Evolutionary conservation across 2,113 vertebrate species (phyloP), one percentile per base, ranked within the genome.

Genomic region (Rhinichthys klamathensis): DNA sequence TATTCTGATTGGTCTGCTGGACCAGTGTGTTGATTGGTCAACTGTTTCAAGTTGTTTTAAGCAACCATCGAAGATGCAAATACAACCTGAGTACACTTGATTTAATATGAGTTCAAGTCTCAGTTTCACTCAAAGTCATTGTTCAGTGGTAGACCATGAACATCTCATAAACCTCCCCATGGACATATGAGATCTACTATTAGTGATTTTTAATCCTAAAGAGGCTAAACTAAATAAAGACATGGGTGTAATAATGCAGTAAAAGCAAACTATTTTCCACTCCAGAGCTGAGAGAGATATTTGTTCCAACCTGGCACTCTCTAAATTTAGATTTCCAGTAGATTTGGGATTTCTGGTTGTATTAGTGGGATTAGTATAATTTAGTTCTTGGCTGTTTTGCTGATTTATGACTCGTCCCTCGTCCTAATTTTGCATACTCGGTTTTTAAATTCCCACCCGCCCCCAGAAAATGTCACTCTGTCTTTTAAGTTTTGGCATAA

Each of bases 361-460:
- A 80, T 63, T 16, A 80, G 5, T 65, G 5, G 27, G 27, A 69
- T 81, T 35, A 81, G 61, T 10, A 69, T 67, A 23, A 81, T 67
- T 49, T 81, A 51, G 79, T 81, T 81, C n/a, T 67, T 69, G 44
- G 79, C 74, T 32, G 80, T 51, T 81, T 32, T 51, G 80, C 6
- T 81, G n/a, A 65, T 25, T 63, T 80, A 80, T 80, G 60, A 49
- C 16, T 67, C 49, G 46, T 76, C 25, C 16, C 35, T 30, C 16
- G 9, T 67, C 25, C 61, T 23, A 81, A 51, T 81, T 81, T 49
- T 54, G 6, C 25, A 2, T 18, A 58, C 4, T 35, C 6, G 9
- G 13, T 63, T 60, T 35, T 61, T 41, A 79, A 79, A 60, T 79
- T 46, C 38, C 9, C 38, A 27, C 3, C 32, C 77, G 9, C 41